Evolutionary conservation across 2,113 vertebrate species (phyloP).

Genomic region (Ahaetulla prasina): DNA sequence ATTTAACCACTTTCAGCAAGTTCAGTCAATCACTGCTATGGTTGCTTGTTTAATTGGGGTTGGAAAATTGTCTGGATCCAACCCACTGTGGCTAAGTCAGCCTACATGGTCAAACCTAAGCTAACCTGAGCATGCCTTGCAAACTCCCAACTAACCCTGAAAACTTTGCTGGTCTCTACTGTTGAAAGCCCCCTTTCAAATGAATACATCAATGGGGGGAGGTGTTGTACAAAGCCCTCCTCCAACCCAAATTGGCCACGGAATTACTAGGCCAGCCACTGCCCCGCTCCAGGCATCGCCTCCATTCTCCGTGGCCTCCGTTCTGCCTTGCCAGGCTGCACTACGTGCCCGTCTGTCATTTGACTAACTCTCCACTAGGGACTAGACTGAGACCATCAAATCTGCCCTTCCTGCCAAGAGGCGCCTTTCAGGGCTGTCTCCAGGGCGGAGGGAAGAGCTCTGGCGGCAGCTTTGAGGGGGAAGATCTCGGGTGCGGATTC

Average conservation of each 20-base stretch:
- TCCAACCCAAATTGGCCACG: neutral
- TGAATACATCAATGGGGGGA: neutral
- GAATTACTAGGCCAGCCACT: neutral
- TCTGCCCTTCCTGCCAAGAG: neutral
- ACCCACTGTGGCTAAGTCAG: neutral
- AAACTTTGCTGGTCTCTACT: neutral
- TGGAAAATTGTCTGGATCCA: neutral
- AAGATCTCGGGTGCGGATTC: neutral
- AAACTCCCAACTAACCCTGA: neutral
- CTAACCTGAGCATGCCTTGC: neutral
- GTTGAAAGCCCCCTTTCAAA: neutral
- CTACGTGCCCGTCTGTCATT: neutral
- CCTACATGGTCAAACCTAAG: neutral
- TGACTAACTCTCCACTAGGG: neutral
- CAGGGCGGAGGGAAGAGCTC: neutral
- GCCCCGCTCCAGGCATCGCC: no score
- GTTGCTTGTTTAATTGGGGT: neutral
- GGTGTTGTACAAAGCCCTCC: neutral
- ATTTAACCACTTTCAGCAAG: neutral
- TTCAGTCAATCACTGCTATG: neutral
- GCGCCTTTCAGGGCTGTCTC: neutral
- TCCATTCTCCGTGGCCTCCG: no score
- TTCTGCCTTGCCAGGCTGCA: neutral
- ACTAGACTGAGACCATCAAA: constrained; percentile 7
- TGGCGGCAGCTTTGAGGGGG: neutral